Evolutionary conservation across 2,797 vertebrate genomes (phyloP), one percentile per base, ranked within the genome.

Genomic region (Rhincodon typus): DNA sequence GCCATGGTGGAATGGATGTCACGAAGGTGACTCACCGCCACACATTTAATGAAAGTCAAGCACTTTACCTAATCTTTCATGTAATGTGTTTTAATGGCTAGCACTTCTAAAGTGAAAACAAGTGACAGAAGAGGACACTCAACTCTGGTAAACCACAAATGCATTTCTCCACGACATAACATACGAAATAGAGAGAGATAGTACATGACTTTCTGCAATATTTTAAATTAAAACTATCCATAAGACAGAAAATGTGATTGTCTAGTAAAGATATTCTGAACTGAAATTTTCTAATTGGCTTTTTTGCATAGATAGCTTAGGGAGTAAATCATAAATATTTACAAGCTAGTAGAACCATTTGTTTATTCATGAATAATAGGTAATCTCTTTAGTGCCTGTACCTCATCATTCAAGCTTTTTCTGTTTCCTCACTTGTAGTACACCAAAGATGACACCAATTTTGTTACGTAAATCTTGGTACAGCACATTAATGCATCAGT

Each of bases 321-420:
- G 38, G 90, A 67, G 62, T 69, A 93, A 42, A 21, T 42, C 62
- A 69, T 21, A 93, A 93, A 93, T 93, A n/a, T 93, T 93, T 93
- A 67, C n/a, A 42, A 69, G 90, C 66, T 7, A 19, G 90, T 12
- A 25, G 90, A 93, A 69, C 23, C n/a, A 38, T 42, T 67, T 69
- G 21, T 69, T 93, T 67, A 84, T 46, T 84, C 82, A 69, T 19
- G 69, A 3, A 21, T 38, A 53, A 67, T 42, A 38, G n/a, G 30
- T 34, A 90, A 90, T 62, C 53, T 25, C 6, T 84, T 84, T 66
- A 57, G 15, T 23, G 15, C 34, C 30, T 90, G 87, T 90, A 15
- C 30, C n/a, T 30, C 17, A 34, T 62, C 30, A 62, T 90, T n/a
- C 87, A 86, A 46, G 5, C 46, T 42, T 42, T 38, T 86, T 23